Conservation (phyloP, 2,797 vertebrate genomes). For the Uromys caudimaculatus region DNA sequence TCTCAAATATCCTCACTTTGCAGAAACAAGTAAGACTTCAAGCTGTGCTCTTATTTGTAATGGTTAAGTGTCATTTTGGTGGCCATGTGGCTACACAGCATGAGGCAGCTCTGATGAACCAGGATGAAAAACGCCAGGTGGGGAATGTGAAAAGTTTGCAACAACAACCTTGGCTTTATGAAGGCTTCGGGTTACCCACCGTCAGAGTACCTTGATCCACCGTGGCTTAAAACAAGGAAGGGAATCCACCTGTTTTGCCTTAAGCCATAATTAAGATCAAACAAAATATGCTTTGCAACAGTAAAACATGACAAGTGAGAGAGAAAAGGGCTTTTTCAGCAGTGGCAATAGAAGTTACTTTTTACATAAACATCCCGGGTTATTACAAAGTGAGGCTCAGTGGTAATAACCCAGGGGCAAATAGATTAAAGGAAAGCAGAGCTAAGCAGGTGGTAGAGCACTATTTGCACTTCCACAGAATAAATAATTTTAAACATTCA, state of each 20-base stretch:
- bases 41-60: conserved; percentile 63
- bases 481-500: conserved; percentile 60
- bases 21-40: conserved; percentile 31
- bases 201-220: conserved; percentile 61
- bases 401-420: conserved; percentile 61
- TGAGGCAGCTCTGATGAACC: conserved; percentile 56
- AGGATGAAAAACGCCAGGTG: conserved; percentile 66
- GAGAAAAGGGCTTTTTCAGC: conserved; percentile 59
- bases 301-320: conserved; percentile 57
- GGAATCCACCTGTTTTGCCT: conserved; percentile 74
- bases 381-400: conserved; percentile 55
- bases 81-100: conserved; percentile 74
- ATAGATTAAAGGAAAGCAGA: conserved; percentile 54
- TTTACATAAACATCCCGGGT: conserved; percentile 38
- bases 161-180: conserved; percentile 19
- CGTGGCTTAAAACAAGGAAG: conserved; percentile 46
- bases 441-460: conserved; percentile 53
- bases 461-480: conserved; percentile 66
- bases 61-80: conserved; percentile 50
- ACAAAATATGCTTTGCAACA: conserved; percentile 64
- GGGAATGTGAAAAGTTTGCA: conserved; percentile 69
- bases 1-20: not conserved
- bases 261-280: conserved; percentile 77
- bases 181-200: conserved; percentile 34
- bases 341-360: conserved; percentile 37